A percentile compares a stretch with the other conserved stretches of the same genome.
Evolutionary conservation across 1,140 invertebrate genomes (phyloP).

Genomic region (Anadara kagoshimensis): DNA sequence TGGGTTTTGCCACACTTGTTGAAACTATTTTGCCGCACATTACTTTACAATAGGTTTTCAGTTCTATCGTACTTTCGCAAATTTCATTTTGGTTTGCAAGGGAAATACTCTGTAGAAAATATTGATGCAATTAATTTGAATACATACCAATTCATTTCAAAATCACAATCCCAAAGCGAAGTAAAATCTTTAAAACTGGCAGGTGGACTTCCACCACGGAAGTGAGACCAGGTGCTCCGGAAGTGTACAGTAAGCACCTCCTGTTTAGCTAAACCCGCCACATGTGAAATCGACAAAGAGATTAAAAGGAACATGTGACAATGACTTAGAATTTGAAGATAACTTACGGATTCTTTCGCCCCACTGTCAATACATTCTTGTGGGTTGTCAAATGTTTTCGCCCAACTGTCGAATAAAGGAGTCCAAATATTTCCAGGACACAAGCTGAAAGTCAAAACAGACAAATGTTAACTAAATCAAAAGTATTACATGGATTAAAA

Average conservation of each 20-base stretch:
- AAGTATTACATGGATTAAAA: no score
- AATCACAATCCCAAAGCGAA: neutral
- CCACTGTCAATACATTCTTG: conserved; percentile 49
- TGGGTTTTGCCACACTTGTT: neutral
- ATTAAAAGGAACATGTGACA: no score
- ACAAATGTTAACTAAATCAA: no score
- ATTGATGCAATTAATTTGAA: no score
- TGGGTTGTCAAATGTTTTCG: conserved; percentile 42
- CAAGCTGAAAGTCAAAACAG: conserved; percentile 49
- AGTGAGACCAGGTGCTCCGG: no score
- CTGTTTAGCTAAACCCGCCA: no score
- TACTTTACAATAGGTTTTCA: neutral
- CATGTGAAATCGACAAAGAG: neutral
- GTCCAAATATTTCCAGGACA: conserved; percentile 71
- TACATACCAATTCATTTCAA: neutral
- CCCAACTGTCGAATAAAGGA: conserved; percentile 63
- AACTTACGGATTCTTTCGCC: conserved; percentile 58
- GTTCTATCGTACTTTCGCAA: neutral
- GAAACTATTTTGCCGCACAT: no score
- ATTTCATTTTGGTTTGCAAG: no score
- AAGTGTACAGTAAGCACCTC: no score
- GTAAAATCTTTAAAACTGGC: neutral
- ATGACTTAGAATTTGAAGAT: no score
- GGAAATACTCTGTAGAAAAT: neutral
- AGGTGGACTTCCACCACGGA: no score